Conservation (phyloP, 35 echinoderm and acorn worm species). For the Patiria miniata region DNA sequence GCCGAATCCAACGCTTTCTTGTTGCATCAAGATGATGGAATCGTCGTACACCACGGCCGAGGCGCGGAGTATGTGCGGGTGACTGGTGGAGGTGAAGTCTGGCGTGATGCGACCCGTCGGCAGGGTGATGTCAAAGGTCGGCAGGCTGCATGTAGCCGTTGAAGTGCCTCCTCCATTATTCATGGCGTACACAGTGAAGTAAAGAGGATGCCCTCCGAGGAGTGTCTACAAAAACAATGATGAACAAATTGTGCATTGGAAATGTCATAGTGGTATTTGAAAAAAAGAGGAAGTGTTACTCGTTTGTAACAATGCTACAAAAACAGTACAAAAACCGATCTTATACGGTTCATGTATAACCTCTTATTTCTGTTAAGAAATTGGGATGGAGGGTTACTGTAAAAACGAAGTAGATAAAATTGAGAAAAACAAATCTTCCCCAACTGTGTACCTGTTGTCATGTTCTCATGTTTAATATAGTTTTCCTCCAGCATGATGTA, state of each 20-base stretch:
- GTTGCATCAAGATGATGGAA: background rate
- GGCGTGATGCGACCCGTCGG: conserved; percentile 29
- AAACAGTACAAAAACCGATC: background rate
- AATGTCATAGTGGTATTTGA: no score
- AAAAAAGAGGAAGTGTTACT: no score
- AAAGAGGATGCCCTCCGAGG: background rate
- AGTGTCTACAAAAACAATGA: background rate
- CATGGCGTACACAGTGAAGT: no score
- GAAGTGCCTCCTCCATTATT: conserved; percentile 10
- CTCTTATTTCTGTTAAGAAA: background rate
- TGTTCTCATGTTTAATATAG: no score
- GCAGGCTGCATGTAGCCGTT: conserved; percentile 29
- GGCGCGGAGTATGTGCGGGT: conserved; percentile 32
- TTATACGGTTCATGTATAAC: background rate
- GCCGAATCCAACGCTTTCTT: conserved; percentile 28
- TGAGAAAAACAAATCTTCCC: no score
- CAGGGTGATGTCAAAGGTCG: conserved; percentile 40
- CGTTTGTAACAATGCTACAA: background rate
- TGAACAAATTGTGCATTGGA: background rate
- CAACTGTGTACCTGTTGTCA: no score
- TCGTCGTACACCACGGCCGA: no score
- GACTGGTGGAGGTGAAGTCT: no score
- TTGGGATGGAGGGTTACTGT: background rate
- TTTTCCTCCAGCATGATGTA: no score
- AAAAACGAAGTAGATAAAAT: background rate